Conservation (phyloP, 2,888 invertebrate genomes). For the Heliconius charithonia region DNA sequence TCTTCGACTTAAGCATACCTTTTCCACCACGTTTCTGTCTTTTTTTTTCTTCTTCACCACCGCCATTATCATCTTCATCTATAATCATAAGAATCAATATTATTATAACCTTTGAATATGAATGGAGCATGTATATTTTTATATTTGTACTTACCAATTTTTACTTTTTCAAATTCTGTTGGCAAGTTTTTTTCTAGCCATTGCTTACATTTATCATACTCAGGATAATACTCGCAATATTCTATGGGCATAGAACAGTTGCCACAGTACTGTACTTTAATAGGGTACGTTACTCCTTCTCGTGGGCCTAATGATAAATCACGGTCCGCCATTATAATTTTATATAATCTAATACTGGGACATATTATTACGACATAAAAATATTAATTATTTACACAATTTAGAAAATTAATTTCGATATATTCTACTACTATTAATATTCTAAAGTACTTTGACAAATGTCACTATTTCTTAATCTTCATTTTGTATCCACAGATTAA, state of each 20-base stretch:
- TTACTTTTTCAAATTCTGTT: conserved; percentile 94
- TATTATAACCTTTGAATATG: conserved; percentile 41
- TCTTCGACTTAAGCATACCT: conserved; percentile 97
- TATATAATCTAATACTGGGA: conserved; percentile 39
- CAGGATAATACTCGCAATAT: conserved; percentile 99
- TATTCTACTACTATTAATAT: conserved; percentile 6
- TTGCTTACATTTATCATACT: conserved; percentile 97
- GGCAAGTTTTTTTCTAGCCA: conserved; percentile 98
- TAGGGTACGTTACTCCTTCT: conserved; percentile 90
- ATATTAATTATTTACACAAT: not conserved
- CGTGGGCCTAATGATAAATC: conserved; percentile 86
- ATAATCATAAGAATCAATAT: conserved; percentile 30
- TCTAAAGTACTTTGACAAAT: conserved; percentile 13
- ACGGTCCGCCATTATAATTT: conserved; percentile 81
- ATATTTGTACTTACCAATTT: conserved; percentile 82
- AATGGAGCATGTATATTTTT: conserved; percentile 2
- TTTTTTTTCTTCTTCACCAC: conserved; percentile 96
- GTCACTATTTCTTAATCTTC: conserved; percentile 3
- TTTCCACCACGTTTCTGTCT: conserved; percentile 98
- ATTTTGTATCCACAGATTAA: conserved; percentile 3
- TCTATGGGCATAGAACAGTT: conserved; percentile 98
- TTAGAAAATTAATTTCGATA: not conserved
- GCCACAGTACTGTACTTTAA: conserved; percentile 94
- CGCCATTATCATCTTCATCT: conserved; percentile 87
- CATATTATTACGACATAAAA: conserved; percentile 40